phyloP scores from a whole-genome alignment of 2,797 vertebrate species.

The Syndactyla subalaris region DNA sequence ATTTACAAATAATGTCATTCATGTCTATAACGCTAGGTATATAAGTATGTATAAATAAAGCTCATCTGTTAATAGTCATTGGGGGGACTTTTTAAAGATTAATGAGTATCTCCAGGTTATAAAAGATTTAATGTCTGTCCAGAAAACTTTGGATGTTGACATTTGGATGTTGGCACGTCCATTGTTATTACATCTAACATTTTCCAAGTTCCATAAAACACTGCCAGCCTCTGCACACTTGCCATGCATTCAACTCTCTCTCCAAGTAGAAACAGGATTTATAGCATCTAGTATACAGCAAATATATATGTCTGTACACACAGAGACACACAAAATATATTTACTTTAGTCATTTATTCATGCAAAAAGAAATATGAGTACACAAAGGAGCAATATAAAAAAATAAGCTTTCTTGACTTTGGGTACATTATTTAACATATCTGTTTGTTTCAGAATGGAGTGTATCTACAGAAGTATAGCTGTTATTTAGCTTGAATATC shows the following conservation, averaged over 20 bases:
- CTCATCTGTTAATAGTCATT: neutral
- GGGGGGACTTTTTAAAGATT: neutral
- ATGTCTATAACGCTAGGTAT: neutral
- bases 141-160: conserved; percentile 27
- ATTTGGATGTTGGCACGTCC: neutral
- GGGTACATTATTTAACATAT: neutral
- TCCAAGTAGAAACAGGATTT: neutral
- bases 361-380: neutral
- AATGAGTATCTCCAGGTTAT: neutral
- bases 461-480: neutral
- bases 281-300: neutral
- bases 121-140: neutral
- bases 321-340: neutral
- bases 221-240: neutral
- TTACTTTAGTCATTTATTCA: neutral
- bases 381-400: neutral
- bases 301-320: neutral
- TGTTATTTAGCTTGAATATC: neutral
- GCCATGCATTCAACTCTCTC: neutral
- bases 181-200: neutral
- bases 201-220: conserved; percentile 49
- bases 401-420: neutral
- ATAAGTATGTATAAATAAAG: neutral
- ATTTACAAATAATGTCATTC: neutral
- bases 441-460: neutral